Base-by-base conservation (phyloP, 2,888 invertebrate species). In the Drosophila dives region DNA sequence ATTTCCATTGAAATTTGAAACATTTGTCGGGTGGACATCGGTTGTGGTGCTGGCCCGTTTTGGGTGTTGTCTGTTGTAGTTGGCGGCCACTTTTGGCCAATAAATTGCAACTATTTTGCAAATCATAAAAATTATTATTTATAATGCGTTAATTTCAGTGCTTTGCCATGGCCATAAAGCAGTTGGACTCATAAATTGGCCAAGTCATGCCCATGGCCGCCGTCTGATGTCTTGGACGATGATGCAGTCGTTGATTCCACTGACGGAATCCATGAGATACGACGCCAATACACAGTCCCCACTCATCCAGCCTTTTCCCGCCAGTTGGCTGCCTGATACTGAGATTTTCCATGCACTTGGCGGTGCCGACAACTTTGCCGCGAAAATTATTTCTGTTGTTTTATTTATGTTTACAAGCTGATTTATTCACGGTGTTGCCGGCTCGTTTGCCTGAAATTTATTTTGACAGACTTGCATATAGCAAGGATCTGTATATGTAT, bases 81-180 rank as follows among this genome's bases (percentile, higher is more conserved):
- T 64, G 26, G 40, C 58, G 29, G 40, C 60, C 60, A 64, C 61
- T 56, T 69, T 67, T 51, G 60, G 58, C 55, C 60, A 70, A 81
- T 72, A 82, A 80, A 82, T 85, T 80, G 70, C 77, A 67, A 73
- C 59, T 75, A 64, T 73, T 75, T 72, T 71, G 66, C 75, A 81
- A 79, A 81, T 82, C 86, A 81, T 89, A 89, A 89, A 90, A 90
- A 81, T 82, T 85, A 88, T 86, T 89, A 89, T 90, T 90, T 90
- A 89, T 84, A 81, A 86, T 75, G 78, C 83, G 80, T 81, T 79
- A 82, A 86, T 82, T 82, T 82, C 68, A 75, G 70, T 77, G 76
- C 76, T 81, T 70, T 55, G 71, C 72, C 74, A 70, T 72, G 72
- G 80, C 81, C 82, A 83, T 86, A 88, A 85, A 86, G 85, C 80